A percentile compares a stretch with the other conserved stretches of the same genome.
phyloP scores from a whole-genome alignment of 2,113 vertebrate species.

The Myocastor coypus region DNA sequence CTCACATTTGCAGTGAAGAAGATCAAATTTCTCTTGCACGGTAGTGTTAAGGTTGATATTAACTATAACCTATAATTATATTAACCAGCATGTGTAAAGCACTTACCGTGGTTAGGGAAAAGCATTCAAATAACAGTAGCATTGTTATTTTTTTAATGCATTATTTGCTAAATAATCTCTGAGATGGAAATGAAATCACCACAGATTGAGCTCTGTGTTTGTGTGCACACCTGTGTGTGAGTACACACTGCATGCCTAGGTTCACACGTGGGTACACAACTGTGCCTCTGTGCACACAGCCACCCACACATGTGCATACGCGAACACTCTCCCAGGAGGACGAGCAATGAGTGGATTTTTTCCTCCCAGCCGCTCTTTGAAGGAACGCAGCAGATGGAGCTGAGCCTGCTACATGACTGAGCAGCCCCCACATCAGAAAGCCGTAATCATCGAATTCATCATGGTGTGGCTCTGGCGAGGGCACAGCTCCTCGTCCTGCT shows the following conservation, averaged over 20 bases:
- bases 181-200: neutral
- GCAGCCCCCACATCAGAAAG: conserved; percentile 76
- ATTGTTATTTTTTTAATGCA: conserved; percentile 3
- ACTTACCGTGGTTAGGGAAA: neutral
- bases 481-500: conserved; percentile 57
- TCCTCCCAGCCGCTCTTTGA: conserved; percentile 49
- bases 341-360: neutral
- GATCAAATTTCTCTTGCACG: neutral
- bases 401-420: conserved; percentile 63
- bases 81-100: neutral
- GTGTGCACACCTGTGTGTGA: neutral
- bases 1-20: conserved; percentile 19
- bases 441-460: conserved; percentile 74
- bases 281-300: neutral
- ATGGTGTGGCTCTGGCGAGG: conserved; percentile 60
- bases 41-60: conserved; percentile 12
- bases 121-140: neutral
- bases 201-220: neutral
- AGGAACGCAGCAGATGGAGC: conserved; percentile 72
- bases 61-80: neutral
- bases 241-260: neutral
- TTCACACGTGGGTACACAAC: neutral
- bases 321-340: neutral
- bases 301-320: too few relatives aligned
- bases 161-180: conserved; percentile 32